Evolutionary conservation across 2,888 invertebrate species (phyloP).

Genomic region (Sesamia inferens): DNA sequence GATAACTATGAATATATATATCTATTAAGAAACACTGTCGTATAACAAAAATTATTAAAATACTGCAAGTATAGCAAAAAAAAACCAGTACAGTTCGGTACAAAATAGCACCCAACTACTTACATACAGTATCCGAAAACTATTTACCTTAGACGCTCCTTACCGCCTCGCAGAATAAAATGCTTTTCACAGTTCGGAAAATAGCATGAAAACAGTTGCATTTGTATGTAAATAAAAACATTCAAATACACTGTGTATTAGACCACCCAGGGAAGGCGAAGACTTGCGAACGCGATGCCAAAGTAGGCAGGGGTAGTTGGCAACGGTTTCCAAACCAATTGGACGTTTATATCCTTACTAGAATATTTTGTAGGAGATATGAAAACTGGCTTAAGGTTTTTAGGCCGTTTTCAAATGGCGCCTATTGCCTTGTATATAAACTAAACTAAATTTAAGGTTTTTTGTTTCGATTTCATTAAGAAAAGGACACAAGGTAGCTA

Average conservation of each 20-base stretch:
- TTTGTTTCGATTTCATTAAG: too few relatives aligned
- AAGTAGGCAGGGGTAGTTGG: constrained; percentile 48
- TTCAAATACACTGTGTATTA: constrained; percentile 52
- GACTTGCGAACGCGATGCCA: constrained; percentile 42
- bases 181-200: constrained; percentile 36
- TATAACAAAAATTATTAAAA: neutral
- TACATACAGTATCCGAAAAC: constrained; percentile 20
- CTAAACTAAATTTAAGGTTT: too few relatives aligned
- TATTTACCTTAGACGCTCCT: constrained; percentile 30
- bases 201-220: constrained; percentile 48
- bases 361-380: constrained; percentile 28
- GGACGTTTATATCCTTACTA: constrained; percentile 17
- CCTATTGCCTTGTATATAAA: too few relatives aligned
- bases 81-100: neutral
- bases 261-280: constrained; percentile 20
- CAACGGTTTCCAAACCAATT: constrained; percentile 41
- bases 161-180: constrained; percentile 36
- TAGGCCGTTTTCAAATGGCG: neutral
- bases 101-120: neutral
- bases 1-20: too few relatives aligned
- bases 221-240: constrained; percentile 59
- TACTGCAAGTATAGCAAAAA: too few relatives aligned
- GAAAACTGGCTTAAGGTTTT: constrained; percentile 2
- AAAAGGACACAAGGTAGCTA: too few relatives aligned
- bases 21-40: neutral